Evolutionary conservation across 2,888 invertebrate species (phyloP).

Genomic region (Pyralis farinalis): DNA sequence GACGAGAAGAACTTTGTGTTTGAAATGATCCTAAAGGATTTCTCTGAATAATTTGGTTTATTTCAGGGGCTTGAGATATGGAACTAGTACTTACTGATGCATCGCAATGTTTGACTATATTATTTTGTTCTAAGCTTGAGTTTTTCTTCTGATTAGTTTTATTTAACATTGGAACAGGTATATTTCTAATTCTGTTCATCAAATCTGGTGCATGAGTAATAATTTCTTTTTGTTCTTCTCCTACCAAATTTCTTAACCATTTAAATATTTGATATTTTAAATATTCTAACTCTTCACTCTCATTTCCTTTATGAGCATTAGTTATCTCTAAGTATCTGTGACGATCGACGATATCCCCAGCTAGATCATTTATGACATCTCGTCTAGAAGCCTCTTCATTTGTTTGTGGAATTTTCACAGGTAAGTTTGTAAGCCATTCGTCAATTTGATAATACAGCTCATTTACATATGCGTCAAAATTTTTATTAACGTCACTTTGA

Average conservation of each 20-base stretch:
- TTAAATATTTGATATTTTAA: slow-evolving; percentile 62
- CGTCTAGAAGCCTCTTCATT: slow-evolving; percentile 29
- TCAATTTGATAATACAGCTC: slow-evolving; percentile 42
- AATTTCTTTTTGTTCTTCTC: slow-evolving; percentile 36
- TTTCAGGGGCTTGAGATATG: no score
- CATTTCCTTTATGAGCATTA: slow-evolving; percentile 25
- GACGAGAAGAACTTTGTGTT: not conserved
- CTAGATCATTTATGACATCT: slow-evolving; percentile 43
- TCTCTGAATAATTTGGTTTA: no score
- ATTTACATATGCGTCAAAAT: slow-evolving; percentile 29
- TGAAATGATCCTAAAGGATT: no score
- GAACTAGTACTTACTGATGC: no score
- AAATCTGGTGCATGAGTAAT: slow-evolving; percentile 40
- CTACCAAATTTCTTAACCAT: slow-evolving; percentile 52
- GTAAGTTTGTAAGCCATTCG: slow-evolving; percentile 43
- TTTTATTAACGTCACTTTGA: slow-evolving; percentile 5
- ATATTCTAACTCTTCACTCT: slow-evolving; percentile 45
- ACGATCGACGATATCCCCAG: slow-evolving; percentile 54
- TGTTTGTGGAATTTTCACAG: slow-evolving; percentile 20
- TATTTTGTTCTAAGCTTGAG: no score
- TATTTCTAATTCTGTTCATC: slow-evolving; percentile 39
- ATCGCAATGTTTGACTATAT: no score
- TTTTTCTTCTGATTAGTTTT: slow-evolving; percentile 9
- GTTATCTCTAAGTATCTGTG: slow-evolving; percentile 49
- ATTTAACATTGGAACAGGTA: slow-evolving; percentile 35